These are phyloP conservation scores for Dascillus cervinus DNA, from an alignment of 2,888 invertebrate genomes.

Conservation along the genomic window DNA sequence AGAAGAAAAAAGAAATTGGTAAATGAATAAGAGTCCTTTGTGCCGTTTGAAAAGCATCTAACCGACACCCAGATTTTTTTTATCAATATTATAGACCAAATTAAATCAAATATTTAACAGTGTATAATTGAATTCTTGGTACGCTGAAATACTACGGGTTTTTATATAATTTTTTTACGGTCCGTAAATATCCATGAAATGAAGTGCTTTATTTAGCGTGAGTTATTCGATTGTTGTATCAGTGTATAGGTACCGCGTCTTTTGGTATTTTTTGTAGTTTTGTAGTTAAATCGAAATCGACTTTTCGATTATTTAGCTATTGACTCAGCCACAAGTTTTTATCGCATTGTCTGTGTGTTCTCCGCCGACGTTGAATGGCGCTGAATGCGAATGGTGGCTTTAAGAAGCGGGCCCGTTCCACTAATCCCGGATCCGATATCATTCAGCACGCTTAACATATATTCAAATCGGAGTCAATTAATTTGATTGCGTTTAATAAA, in stretches of 20 bases:
- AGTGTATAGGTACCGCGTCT: constrained; percentile 28
- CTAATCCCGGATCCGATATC: not conserved
- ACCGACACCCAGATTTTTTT: no score
- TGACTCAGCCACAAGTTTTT: no score
- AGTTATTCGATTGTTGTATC: constrained; percentile 26
- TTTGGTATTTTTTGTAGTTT: constrained; percentile 30
- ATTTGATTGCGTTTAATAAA: no score
- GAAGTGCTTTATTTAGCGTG: constrained; percentile 37
- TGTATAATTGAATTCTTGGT: constrained; percentile 33
- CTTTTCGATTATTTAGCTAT: constrained; percentile 21
- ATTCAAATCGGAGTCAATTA: not conserved
- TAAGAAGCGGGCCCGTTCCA: not conserved
- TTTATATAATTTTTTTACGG: no score
- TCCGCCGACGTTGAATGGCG: no score
- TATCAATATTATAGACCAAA: constrained; percentile 8
- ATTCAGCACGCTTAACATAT: not conserved
- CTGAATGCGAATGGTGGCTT: no score
- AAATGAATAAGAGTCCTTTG: no score
- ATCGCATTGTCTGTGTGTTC: no score
- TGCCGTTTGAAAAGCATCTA: no score
- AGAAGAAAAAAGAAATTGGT: no score
- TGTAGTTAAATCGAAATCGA: constrained; percentile 29
- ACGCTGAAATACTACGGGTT: constrained; percentile 22
- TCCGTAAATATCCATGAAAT: constrained; percentile 39
- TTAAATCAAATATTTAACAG: constrained; percentile 28